Base-by-base conservation (phyloP, 2,113 vertebrate species). In the Ophiodon elongatus region DNA sequence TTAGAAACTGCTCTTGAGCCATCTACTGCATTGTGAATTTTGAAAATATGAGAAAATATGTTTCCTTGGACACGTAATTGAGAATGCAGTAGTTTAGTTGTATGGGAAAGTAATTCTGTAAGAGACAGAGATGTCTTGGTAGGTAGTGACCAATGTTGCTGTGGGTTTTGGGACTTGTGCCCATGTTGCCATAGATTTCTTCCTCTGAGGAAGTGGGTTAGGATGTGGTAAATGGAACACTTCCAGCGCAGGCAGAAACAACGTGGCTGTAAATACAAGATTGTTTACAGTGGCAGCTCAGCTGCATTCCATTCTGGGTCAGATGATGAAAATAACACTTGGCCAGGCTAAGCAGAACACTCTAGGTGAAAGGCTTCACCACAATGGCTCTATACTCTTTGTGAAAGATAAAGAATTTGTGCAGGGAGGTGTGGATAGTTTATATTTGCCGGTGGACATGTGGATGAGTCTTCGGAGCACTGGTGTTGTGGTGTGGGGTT, bases 391-490 rank as follows among this genome's bases (percentile, higher is more conserved):
- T 45, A 14, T 3, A 2, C 27, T 14, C 5, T 3, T 1, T 13
- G n/a, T 9, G 21, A 17, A 56, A 54, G 19, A 56, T 70, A 70
- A 33, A 75, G 56, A 52, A 45, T 56, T 31, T 47, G 17, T 33
- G 74, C 31, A 35, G 11, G 57, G 37, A 23, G 69, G 63, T 62
- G 39, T 64, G 66, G 62, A 17, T 43, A 8, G 39, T 1, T 14
- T 68, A 17, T 62, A 65, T 57, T 43, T 23, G 15, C 75, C 29
- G 1, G 29, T 43, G 50, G 76, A 73, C 50, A 52, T 85, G 56
- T 37, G 56, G 71, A 25, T n/a, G 9, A 63, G 31, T 57, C 67
- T 85, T 60, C 8, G 2, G 45, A 73, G 87, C 65, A 67, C 54
- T 43, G 47, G 37, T 8, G 5, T 9, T 59, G 54, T 31, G 39